Conservation (phyloP, 2,888 invertebrate species). For the Tetragonula carbonaria region DNA sequence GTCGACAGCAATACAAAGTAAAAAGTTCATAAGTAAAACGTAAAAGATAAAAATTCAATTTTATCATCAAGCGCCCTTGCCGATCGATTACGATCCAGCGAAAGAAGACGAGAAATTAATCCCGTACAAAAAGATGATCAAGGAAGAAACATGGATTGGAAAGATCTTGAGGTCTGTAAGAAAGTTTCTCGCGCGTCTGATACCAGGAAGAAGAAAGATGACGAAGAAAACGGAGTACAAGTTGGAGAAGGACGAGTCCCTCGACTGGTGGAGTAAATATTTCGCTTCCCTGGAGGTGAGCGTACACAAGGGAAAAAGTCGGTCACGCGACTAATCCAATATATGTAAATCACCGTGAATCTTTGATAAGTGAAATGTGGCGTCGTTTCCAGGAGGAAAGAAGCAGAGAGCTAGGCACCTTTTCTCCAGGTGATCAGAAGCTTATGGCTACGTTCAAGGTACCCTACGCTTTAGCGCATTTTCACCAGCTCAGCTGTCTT, state of each 20-base stretch:
- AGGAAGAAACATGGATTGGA: conserved; percentile 50
- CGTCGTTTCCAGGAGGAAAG: conserved; percentile 73
- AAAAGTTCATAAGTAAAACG: not conserved
- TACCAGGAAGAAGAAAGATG: not conserved
- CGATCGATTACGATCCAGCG: conserved; percentile 70
- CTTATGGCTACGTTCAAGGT: conserved; percentile 79
- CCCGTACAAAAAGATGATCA: conserved; percentile 70
- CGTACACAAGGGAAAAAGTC: not conserved
- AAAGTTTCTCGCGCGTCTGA: conserved; percentile 45
- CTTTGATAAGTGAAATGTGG: not conserved
- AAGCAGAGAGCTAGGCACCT: conserved; percentile 65
- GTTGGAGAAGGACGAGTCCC: conserved; percentile 80
- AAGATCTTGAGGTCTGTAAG: conserved; percentile 60
- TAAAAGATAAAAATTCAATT: too few species aligned
- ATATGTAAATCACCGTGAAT: not conserved
- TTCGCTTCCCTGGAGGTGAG: conserved; percentile 84
- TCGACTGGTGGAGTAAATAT: conserved; percentile 87
- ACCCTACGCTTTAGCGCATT: conserved; percentile 52
- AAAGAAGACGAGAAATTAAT: conserved; percentile 75
- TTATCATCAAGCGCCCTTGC: conserved; percentile 65
- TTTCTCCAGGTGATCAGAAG: conserved; percentile 50
- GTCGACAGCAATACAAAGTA: too few species aligned
- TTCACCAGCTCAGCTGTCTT: conserved; percentile 51
- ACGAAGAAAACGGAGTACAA: conserved; percentile 28
- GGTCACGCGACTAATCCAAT: conserved; percentile 12